These are phyloP conservation scores for Hybognathus amarus DNA, from an alignment of 2,797 vertebrate genomes.

Conservation along the genomic window DNA sequence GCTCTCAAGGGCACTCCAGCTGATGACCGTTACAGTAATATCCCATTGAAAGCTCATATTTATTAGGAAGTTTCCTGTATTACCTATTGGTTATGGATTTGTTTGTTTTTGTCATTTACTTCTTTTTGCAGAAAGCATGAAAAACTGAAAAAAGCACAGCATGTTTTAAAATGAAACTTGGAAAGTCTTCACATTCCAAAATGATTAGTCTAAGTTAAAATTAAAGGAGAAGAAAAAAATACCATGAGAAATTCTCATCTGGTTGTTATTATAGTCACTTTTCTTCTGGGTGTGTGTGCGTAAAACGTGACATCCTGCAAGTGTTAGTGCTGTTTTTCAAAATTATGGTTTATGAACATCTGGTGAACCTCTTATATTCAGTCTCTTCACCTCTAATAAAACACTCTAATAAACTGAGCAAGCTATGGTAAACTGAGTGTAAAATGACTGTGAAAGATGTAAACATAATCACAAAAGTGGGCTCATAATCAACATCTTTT, in stretches of 20 bases:
- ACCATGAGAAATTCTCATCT: conserved; percentile 82
- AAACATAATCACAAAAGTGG: neutral
- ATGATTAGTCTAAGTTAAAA: conserved; percentile 85
- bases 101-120: neutral
- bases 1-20: too few relatives aligned
- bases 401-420: conserved; percentile 22
- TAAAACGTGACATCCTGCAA: conserved; percentile 10
- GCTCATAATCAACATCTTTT: neutral
- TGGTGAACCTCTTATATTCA: conserved; percentile 61
- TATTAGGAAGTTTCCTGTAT: neutral
- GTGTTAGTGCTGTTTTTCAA: conserved; percentile 53
- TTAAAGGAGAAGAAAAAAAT: conserved; percentile 65
- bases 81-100: neutral
- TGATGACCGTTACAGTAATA: neutral
- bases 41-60: neutral
- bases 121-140: conserved; percentile 19
- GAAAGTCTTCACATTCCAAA: conserved; percentile 87
- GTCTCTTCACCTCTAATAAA: conserved; percentile 48
- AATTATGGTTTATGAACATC: conserved; percentile 66
- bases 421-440: conserved; percentile 30
- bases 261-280: conserved; percentile 90
- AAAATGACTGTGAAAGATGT: neutral
- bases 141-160: conserved; percentile 68
- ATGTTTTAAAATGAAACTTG: conserved; percentile 89
- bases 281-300: conserved; percentile 72